Percentiles rank a stretch among this genome's conserved stretches.
Evolutionary conservation across 1,140 invertebrate species (phyloP).

Genomic region (Trissolcus basalis): DNA sequence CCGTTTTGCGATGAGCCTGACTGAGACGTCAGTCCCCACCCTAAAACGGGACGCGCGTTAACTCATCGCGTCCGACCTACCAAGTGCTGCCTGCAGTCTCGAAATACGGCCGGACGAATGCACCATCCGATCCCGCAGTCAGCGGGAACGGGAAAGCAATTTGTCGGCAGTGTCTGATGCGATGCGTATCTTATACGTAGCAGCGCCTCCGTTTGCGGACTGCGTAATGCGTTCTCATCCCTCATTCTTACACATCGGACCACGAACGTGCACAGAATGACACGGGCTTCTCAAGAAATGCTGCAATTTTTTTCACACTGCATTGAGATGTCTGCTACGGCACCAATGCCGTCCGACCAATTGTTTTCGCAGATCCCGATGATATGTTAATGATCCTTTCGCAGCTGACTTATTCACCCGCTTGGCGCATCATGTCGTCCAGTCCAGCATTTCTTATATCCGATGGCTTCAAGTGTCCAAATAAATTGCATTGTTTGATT

Average conservation of each 20-base stretch:
- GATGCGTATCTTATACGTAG: slow-evolving; percentile 67
- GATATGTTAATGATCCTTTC: slow-evolving; percentile 30
- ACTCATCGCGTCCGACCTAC: slow-evolving; percentile 58
- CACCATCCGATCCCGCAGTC: slow-evolving; percentile 56
- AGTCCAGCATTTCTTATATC: no score
- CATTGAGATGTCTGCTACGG: slow-evolving; percentile 31
- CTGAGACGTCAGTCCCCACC: slow-evolving; percentile 70
- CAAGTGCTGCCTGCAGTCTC: slow-evolving; percentile 19
- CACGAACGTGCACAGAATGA: slow-evolving; percentile 50
- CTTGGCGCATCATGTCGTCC: neutral
- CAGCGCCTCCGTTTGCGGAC: slow-evolving; percentile 63
- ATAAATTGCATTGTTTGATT: no score
- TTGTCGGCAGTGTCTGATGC: slow-evolving; percentile 67
- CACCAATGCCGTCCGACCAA: slow-evolving; percentile 1
- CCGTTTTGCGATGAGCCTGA: slow-evolving; percentile 54
- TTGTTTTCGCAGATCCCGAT: slow-evolving; percentile 27
- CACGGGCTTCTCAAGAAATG: slow-evolving; percentile 21
- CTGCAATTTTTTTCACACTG: slow-evolving; percentile 30
- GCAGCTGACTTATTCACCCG: slow-evolving; percentile 1
- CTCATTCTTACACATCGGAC: slow-evolving; percentile 64
- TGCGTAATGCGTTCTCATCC: slow-evolving; percentile 65
- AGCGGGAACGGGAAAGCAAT: slow-evolving; percentile 65
- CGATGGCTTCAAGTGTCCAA: no score
- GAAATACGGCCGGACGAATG: slow-evolving; percentile 53
- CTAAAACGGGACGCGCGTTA: slow-evolving; percentile 55